Evolutionary conservation across 2,888 invertebrate species (phyloP).

Genomic region (Petrolisthes cinctipes): DNA sequence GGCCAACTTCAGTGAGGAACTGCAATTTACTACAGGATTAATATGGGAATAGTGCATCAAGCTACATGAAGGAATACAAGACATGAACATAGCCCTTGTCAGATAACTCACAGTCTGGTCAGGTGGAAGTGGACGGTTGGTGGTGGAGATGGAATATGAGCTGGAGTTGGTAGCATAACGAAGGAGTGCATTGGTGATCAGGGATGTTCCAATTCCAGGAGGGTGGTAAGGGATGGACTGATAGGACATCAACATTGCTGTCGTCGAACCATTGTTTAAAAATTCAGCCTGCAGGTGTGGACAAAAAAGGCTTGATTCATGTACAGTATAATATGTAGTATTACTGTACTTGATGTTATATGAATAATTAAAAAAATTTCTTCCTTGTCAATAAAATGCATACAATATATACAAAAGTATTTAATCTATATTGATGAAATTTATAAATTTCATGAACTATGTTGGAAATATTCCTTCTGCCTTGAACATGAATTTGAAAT

Average conservation of each 20-base stretch:
- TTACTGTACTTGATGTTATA: not conserved
- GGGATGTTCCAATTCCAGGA: conserved; percentile 52
- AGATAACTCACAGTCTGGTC: conserved; percentile 45
- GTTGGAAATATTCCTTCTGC: too few species aligned
- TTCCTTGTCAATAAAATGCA: not conserved
- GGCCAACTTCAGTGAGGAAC: too few species aligned
- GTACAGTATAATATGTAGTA: not conserved
- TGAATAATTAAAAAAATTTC: not conserved
- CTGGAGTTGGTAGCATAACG: conserved; percentile 46
- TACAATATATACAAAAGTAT: not conserved
- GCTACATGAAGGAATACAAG: too few species aligned
- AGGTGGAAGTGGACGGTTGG: conserved; percentile 60
- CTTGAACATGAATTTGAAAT: too few species aligned
- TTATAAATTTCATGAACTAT: too few species aligned
- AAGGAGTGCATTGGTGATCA: conserved; percentile 61
- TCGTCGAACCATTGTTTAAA: not conserved
- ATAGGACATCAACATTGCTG: conserved; percentile 33
- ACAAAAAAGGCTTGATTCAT: not conserved
- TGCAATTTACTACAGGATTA: too few species aligned
- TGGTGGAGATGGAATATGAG: conserved; percentile 51
- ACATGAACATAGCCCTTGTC: too few species aligned
- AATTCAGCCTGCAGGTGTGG: conserved; percentile 31
- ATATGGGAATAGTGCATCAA: too few species aligned
- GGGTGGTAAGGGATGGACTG: conserved; percentile 63
- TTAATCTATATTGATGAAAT: not conserved